Conservation (phyloP, 2,113 vertebrate species). For the Nettapus auritus region DNA sequence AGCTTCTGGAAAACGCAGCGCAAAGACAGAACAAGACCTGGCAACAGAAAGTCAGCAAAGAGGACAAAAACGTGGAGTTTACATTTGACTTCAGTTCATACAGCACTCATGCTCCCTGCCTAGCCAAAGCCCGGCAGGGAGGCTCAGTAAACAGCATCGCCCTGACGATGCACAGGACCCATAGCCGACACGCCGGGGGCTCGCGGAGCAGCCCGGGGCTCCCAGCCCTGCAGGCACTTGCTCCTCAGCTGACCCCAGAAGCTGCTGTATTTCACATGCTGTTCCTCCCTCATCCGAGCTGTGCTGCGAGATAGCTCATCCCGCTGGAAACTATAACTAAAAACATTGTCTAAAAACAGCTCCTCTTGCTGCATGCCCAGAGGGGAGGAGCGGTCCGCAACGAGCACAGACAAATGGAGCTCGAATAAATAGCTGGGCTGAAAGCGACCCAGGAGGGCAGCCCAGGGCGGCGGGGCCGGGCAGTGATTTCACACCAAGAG, state of each 20-base stretch:
- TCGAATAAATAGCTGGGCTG: not conserved
- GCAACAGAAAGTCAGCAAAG: not conserved
- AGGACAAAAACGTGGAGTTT: not conserved
- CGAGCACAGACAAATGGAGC: not conserved
- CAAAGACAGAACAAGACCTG: not conserved
- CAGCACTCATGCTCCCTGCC: accelerated
- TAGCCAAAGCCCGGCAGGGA: not conserved
- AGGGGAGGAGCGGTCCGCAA: not conserved
- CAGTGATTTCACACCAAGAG: not conserved
- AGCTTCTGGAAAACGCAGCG: not conserved
- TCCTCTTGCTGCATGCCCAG: not conserved
- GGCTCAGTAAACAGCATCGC: not conserved
- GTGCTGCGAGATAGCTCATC: not conserved
- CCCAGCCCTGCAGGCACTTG: not conserved
- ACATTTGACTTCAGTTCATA: not conserved
- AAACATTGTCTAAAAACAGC: not conserved
- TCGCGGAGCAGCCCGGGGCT: not conserved
- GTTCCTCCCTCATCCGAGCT: not conserved
- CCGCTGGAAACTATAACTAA: not conserved
- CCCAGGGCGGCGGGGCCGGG: accelerated
- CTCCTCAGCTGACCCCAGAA: constrained; percentile 7
- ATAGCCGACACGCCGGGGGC: not conserved
- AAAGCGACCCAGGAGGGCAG: not conserved
- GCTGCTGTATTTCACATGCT: constrained; percentile 19
- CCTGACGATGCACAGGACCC: not conserved